Conservation (phyloP, 1,140 invertebrate species). For the Anastrepha obliqua region DNA sequence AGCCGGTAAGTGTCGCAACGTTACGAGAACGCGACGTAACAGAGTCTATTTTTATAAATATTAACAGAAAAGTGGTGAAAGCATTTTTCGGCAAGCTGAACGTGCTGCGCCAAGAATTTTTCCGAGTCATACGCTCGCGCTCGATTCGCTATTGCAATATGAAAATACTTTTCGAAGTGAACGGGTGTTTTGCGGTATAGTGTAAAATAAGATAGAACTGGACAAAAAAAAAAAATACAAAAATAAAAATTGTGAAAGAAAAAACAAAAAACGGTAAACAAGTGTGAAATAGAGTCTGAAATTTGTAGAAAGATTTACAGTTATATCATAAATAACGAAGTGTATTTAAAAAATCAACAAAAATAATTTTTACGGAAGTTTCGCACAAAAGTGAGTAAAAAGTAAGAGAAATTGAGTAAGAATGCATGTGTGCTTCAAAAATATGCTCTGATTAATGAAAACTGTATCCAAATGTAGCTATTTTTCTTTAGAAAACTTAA, state of each 20-base stretch:
- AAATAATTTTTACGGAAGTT: not conserved
- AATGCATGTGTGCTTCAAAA: not conserved
- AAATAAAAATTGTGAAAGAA: not conserved
- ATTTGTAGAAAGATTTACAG: too few relatives aligned
- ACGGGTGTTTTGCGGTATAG: constrained; percentile 17
- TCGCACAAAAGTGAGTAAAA: constrained; percentile 29
- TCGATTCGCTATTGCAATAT: not conserved
- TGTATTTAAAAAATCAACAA: not conserved
- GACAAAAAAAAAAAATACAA: not conserved
- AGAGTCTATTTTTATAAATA: constrained; percentile 8
- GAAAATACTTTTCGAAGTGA: constrained; percentile 40
- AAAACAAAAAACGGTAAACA: not conserved
- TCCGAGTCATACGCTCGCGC: not conserved
- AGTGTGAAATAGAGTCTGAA: not conserved
- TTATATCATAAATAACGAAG: not conserved
- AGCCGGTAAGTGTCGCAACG: not conserved
- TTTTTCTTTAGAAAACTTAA: not conserved
- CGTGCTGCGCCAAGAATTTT: not conserved
- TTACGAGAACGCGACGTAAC: constrained; percentile 22
- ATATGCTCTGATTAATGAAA: not conserved
- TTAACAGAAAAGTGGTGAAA: not conserved
- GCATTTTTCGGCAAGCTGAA: not conserved
- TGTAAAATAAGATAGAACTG: not conserved
- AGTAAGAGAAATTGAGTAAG: not conserved
- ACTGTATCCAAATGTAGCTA: not conserved